Evolutionary conservation across 2,797 vertebrate species (phyloP).

Genomic region (Pogonophryne albipinna): DNA sequence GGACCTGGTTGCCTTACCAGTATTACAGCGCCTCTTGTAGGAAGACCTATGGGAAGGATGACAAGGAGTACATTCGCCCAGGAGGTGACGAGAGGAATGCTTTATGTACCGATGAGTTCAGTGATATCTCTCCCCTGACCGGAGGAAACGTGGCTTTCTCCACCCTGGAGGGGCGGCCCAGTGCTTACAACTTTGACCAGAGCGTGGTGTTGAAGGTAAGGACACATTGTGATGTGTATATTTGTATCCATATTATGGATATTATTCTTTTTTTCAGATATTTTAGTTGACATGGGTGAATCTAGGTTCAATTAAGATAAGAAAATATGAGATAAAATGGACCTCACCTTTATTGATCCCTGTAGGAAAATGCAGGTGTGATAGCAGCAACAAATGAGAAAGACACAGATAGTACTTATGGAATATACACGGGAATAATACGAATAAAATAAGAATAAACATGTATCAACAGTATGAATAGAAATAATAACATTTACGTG

Average conservation of each 20-base stretch:
- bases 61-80: conserved; percentile 82
- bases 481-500: too few species aligned
- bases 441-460: too few species aligned
- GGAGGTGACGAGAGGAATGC: conserved; percentile 90
- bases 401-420: too few species aligned
- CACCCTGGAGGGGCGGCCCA: conserved; percentile 94
- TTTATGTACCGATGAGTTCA: conserved; percentile 94
- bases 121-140: conserved; percentile 94
- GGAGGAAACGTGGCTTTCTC: conserved; percentile 97
- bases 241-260: background rate
- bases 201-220: conserved; percentile 90
- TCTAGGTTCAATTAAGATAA: background rate
- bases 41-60: conserved; percentile 85
- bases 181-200: conserved; percentile 94
- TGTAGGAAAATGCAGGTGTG: too few species aligned
- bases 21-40: conserved; percentile 93
- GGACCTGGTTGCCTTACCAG: conserved; percentile 94
- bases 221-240: background rate
- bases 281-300: background rate
- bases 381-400: too few species aligned
- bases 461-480: too few species aligned
- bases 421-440: too few species aligned
- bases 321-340: too few species aligned
- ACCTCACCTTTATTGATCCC: too few species aligned
- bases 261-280: background rate